Percentiles rank a stretch among this genome's conserved stretches.
These are phyloP conservation scores for Phycodurus eques DNA, from an alignment of 2,113 vertebrate species.

Conservation along the genomic window DNA sequence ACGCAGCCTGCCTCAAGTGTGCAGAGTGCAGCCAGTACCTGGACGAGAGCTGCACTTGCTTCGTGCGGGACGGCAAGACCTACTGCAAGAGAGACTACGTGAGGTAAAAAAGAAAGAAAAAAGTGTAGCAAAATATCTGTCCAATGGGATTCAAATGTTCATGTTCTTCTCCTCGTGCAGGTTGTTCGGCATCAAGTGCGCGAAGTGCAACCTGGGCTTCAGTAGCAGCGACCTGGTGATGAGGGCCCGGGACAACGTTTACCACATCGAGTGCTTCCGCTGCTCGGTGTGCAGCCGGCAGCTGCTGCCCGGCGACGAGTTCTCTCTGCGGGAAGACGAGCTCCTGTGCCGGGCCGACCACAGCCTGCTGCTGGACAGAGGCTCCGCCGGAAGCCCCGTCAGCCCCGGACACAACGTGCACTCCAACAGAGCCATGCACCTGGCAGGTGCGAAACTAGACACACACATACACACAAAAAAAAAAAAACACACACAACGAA, in stretches of 20 bases:
- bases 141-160: not conserved
- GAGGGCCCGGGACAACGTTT: constrained; percentile 87
- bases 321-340: constrained; percentile 87
- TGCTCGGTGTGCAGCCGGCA: constrained; percentile 90
- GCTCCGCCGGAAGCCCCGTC: constrained; percentile 74
- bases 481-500: no score
- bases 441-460: constrained; percentile 70
- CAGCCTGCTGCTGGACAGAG: constrained; percentile 77
- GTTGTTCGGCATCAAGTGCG: constrained; percentile 90
- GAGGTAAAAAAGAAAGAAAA: constrained; percentile 70
- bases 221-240: constrained; percentile 92
- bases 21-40: constrained; percentile 91
- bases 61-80: constrained; percentile 92
- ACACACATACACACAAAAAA: not conserved
- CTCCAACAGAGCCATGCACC: constrained; percentile 74
- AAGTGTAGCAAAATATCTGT: no score
- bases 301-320: constrained; percentile 92
- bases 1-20: constrained; percentile 94
- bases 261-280: constrained; percentile 94
- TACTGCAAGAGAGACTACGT: constrained; percentile 96
- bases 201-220: constrained; percentile 86
- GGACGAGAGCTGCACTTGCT: constrained; percentile 95
- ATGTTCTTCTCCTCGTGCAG: constrained; percentile 57
- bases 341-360: constrained; percentile 88
- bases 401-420: constrained; percentile 78